phyloP scores from a whole-genome alignment of 2,888 invertebrate genomes.

The Brachyopa scutellaris region DNA sequence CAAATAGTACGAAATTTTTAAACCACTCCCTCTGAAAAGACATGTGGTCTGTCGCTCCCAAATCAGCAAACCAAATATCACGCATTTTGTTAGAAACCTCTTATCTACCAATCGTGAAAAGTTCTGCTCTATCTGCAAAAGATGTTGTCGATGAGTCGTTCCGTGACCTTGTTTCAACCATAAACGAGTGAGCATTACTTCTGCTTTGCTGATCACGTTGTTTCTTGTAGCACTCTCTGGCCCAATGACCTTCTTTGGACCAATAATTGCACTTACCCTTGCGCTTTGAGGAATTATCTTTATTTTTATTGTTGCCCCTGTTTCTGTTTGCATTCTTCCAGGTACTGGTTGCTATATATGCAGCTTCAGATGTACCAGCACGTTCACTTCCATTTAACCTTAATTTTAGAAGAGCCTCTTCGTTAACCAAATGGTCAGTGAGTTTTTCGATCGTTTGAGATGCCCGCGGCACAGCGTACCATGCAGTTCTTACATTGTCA shows the following conservation, averaged over 20 bases:
- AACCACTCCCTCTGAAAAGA: slow-evolving; percentile 58
- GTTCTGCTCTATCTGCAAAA: slow-evolving; percentile 15
- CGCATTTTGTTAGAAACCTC: slow-evolving; percentile 31
- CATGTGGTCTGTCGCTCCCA: slow-evolving; percentile 73
- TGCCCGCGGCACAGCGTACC: too few species aligned
- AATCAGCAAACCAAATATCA: slow-evolving; percentile 69
- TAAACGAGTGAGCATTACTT: background rate
- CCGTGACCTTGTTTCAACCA: background rate
- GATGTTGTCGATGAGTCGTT: background rate
- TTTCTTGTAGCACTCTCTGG: slow-evolving; percentile 38
- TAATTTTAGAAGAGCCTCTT: too few species aligned
- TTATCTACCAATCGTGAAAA: slow-evolving; percentile 3
- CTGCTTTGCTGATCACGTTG: slow-evolving; percentile 6
- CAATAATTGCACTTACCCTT: background rate
- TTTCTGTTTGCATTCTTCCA: slow-evolving; percentile 6
- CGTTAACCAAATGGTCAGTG: too few species aligned
- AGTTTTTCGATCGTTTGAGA: too few species aligned
- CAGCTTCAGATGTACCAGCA: slow-evolving; percentile 16
- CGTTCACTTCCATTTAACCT: background rate
- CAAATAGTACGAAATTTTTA: slow-evolving; percentile 15
- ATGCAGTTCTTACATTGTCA: too few species aligned
- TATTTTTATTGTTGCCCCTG: too few species aligned
- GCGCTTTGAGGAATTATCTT: too few species aligned
- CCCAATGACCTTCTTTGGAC: background rate
- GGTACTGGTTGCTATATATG: slow-evolving; percentile 6